Evolutionary conservation across 2,797 vertebrate species (phyloP), one percentile per base, ranked within the genome.

Genomic region (Pseudochirops corinnae): DNA sequence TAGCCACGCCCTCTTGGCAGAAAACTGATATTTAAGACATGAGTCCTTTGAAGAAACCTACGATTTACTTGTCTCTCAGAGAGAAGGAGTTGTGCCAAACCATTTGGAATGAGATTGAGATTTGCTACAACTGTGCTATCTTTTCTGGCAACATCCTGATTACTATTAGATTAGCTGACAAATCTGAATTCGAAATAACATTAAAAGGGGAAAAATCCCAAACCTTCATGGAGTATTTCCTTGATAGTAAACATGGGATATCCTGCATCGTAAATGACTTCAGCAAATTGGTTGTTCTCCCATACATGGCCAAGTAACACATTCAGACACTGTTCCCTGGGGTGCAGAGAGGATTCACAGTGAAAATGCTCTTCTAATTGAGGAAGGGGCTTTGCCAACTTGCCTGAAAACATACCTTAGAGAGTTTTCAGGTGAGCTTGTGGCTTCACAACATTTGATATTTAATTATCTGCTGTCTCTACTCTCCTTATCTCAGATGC

Each of bases 201-300:
- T 93, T 56, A 91, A 58, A 94, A 46, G 91, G 60, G 53, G 7
- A 52, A 90, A 92, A 94, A 91, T 31, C 90, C 92, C 94, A 93
- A 91, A 96, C 62, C 91, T 95, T 97, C 94, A 94, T 97, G 96
- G 92, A 97, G 87, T 90, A 94, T 97, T 98, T 98, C 97, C 98
- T 95, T 92, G 95, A 93, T 94, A 95, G 94, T 97, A 98, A 98
- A 97, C 98, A 98, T 96, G 97, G 98, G 98, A 98, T 98, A 96
- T 98, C 98, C 98, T 98, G 93, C 92, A 95, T 96, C 95, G 0
- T 33, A 98, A 96, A 95, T 93, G 97, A 97, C 93, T 94, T 95
- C 96, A 97, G 95, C 93, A 90, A 98, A 96, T 92, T 95, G 91
- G 28, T 29, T 56, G 33, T 95, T 90, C 92, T 53, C 93, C 94